Evolutionary conservation across 2,888 invertebrate genomes (phyloP).

Genomic region (Microdon myrmicae): DNA sequence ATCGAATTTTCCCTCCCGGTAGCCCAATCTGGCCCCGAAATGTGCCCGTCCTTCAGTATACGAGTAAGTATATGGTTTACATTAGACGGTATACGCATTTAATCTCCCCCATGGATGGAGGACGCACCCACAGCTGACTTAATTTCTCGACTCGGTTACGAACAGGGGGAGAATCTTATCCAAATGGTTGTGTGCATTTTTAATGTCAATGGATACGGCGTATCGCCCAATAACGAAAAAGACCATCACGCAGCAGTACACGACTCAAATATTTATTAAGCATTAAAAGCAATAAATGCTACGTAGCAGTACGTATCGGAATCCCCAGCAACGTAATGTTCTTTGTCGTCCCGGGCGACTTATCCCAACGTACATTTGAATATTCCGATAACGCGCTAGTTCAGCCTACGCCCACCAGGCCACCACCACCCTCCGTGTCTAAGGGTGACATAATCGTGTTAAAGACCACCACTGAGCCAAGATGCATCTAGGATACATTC

Average conservation of each 20-base stretch:
- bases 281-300: conserved; percentile 32
- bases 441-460: no score
- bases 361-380: conserved; percentile 20
- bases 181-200: no score
- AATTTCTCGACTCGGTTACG: conserved; percentile 11
- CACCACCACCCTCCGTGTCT: no score
- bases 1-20: no score
- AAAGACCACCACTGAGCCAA: no score
- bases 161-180: no score
- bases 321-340: conserved; percentile 17
- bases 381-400: conserved; percentile 3
- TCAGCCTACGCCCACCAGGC: no score
- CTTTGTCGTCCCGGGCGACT: conserved; percentile 2
- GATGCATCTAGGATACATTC: no score
- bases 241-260: conserved; percentile 6
- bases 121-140: conserved; percentile 18
- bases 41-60: neutral
- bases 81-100: conserved; percentile 7
- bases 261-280: conserved; percentile 21
- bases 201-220: no score
- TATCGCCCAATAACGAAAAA: conserved; percentile 14
- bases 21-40: no score
- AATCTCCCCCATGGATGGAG: conserved; percentile 10
- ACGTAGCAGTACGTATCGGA: no score
- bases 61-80: neutral